These are phyloP conservation scores for Pelodytes ibericus DNA, from an alignment of 2,797 vertebrate species.

Conservation along the genomic window DNA sequence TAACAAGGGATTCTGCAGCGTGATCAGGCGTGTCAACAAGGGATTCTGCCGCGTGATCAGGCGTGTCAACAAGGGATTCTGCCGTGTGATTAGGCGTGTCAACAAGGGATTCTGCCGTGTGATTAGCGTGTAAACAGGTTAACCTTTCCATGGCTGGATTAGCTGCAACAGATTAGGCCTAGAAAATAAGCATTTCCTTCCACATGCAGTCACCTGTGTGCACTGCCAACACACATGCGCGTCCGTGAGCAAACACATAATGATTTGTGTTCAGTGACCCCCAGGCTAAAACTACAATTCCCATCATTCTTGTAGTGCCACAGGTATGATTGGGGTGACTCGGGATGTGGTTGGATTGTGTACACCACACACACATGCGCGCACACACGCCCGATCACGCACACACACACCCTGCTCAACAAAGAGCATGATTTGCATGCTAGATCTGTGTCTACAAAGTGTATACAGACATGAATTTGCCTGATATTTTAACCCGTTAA, in stretches of 20 bases:
- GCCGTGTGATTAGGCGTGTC: no score
- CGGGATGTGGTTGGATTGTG: not conserved
- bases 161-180: not conserved
- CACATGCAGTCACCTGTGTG: not conserved
- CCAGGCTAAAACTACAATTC: not conserved
- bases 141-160: not conserved
- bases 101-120: conserved; percentile 13
- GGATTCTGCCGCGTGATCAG: no score
- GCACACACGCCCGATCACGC: conserved; percentile 4
- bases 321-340: not conserved
- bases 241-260: no score
- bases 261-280: no score
- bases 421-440: conserved; percentile 23
- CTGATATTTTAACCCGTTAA: no score
- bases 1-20: conserved; percentile 8
- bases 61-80: no score
- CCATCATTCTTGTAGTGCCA: not conserved
- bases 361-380: not conserved
- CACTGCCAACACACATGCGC: not conserved
- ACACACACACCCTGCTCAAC: conserved; percentile 9
- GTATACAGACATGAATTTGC: conserved; percentile 3
- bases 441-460: not conserved
- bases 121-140: not conserved
- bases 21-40: no score
- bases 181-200: not conserved